A percentile compares a stretch with the other conserved stretches of the same genome.
These are phyloP conservation scores for Hetaerina titia DNA, from an alignment of 2,888 invertebrate species.

Conservation along the genomic window DNA sequence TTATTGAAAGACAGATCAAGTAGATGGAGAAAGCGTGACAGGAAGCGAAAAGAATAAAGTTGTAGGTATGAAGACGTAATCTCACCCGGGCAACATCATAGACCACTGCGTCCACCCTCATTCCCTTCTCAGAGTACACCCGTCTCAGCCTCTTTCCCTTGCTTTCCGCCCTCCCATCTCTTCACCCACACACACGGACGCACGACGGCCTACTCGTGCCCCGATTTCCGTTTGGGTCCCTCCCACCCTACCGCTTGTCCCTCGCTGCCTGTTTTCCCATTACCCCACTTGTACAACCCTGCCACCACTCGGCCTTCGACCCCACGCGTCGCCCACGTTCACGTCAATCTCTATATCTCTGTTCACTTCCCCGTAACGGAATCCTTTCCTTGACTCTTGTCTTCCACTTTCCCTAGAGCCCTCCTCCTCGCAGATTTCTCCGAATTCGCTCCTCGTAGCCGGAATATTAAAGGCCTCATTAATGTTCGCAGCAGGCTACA, in stretches of 20 bases:
- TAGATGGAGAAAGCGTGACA: background rate
- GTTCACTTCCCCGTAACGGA: conserved; percentile 3
- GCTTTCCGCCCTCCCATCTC: background rate
- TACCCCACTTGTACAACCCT: background rate
- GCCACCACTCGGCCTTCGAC: background rate
- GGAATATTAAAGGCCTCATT: background rate
- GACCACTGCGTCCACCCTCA: background rate
- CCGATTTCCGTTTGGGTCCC: background rate
- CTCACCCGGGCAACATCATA: conserved; percentile 34
- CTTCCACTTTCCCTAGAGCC: background rate
- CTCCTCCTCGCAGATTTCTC: background rate
- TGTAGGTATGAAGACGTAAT: background rate
- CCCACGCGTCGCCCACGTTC: background rate
- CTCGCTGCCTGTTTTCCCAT: background rate
- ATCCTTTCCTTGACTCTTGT: background rate
- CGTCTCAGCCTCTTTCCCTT: background rate
- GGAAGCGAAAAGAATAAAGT: background rate
- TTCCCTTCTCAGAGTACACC: background rate
- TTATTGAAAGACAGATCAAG: background rate
- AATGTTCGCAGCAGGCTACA: background rate
- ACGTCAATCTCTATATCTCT: background rate
- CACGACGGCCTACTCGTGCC: background rate
- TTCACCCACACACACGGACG: background rate
- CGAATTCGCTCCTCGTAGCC: background rate
- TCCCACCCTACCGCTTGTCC: no score